These are phyloP conservation scores for Melipona beecheii DNA, from an alignment of 2,888 invertebrate species.

Conservation along the genomic window DNA sequence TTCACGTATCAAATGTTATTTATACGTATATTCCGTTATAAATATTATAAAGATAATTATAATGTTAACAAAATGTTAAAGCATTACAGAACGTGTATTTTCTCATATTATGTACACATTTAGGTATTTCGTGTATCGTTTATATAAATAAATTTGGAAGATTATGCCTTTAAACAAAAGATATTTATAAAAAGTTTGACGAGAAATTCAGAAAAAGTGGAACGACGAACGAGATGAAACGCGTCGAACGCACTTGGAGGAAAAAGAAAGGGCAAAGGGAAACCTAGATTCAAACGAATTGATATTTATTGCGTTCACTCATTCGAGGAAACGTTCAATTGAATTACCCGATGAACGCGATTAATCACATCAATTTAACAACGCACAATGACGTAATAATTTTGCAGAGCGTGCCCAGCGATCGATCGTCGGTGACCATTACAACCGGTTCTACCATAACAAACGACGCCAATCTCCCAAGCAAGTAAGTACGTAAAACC, in stretches of 20 bases:
- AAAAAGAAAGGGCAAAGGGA: neutral
- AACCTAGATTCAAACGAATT: slow-evolving; percentile 9
- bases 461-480: slow-evolving; percentile 25
- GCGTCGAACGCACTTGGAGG: neutral
- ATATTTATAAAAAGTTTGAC: neutral
- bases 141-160: neutral
- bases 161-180: neutral
- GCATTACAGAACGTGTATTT: too few species aligned
- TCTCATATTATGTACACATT: too few species aligned
- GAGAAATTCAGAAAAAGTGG: neutral
- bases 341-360: slow-evolving; percentile 28
- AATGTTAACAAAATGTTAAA: too few species aligned
- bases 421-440: slow-evolving; percentile 43
- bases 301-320: slow-evolving; percentile 36
- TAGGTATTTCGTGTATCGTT: too few species aligned
- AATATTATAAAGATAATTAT: too few species aligned
- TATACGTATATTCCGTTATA: too few species aligned
- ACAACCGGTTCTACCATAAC: slow-evolving; percentile 42
- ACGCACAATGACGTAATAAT: slow-evolving; percentile 52
- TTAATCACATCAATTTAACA: slow-evolving; percentile 46
- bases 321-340: slow-evolving; percentile 32
- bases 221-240: neutral
- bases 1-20: too few species aligned
- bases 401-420: slow-evolving; percentile 23
- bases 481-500: slow-evolving; percentile 27